Evolutionary conservation across 35 echinoderm and acorn worm genomes (phyloP).

Genomic region (Apostichopus parvimensis): DNA sequence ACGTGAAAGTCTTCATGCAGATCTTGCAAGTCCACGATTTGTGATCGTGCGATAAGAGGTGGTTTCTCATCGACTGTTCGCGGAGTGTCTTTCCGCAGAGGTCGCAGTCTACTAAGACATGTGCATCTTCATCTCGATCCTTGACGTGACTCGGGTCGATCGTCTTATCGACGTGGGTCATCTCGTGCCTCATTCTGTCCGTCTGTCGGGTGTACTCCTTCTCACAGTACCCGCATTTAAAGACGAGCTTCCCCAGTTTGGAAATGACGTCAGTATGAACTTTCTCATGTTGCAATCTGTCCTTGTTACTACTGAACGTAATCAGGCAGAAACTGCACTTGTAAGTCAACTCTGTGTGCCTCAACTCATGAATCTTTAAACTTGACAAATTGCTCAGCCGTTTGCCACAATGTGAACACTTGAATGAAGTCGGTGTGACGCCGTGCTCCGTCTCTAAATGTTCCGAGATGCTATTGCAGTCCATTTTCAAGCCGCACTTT

Average conservation of each 20-base stretch:
- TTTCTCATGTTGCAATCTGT: background rate
- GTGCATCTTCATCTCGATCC: background rate
- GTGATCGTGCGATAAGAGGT: background rate
- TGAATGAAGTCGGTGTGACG: background rate
- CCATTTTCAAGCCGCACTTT: background rate
- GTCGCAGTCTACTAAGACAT: background rate
- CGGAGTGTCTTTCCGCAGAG: background rate
- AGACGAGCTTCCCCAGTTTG: background rate
- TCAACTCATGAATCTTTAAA: conserved; percentile 4
- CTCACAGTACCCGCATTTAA: background rate
- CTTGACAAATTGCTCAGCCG: background rate
- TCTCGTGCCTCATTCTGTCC: conserved; percentile 7
- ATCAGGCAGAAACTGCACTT: background rate
- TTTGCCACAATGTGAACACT: background rate
- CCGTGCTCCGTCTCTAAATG: background rate
- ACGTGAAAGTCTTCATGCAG: background rate
- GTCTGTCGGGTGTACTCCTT: conserved; percentile 17
- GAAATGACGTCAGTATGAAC: background rate
- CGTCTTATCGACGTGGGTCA: background rate
- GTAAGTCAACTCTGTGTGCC: conserved; percentile 22
- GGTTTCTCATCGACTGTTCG: conserved; percentile 3
- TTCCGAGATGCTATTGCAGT: background rate
- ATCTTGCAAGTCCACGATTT: conserved; percentile 19
- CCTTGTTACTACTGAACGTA: background rate
- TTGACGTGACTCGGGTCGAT: conserved; percentile 1